Base-by-base conservation (phyloP, 2,797 vertebrate genomes). In the Spondyliosoma cantharus region DNA sequence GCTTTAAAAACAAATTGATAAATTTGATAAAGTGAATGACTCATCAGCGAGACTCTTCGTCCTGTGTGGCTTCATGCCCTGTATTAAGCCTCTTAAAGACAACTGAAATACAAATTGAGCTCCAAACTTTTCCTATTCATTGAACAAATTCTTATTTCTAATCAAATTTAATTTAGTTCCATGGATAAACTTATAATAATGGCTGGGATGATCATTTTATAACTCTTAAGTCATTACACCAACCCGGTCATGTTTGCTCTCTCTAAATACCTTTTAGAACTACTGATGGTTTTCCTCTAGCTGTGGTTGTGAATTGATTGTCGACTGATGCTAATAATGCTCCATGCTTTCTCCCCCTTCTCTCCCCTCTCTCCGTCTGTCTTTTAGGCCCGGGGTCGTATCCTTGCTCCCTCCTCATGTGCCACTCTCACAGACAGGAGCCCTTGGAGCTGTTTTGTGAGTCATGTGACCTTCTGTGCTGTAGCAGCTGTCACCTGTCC, bases 401-500 rank as follows among this genome's bases (percentile, higher is more conserved):
- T 84, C 93, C 93, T 82, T 92, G 91, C 46, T 82, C 93, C 78
- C 88, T 94, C 76, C 94, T 94, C 89, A 93, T 91, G 90, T 96
- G 95, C 93, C 94, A 93, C 72, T 91, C 93, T 84, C 95, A 96
- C 89, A 93, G 94, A 93, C 95, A 95, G 90, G 95, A 96, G 93
- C 93, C 94, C 90, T 94, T 96, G 93, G 95, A 95, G 87, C 93
- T 96, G 87, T 94, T 95, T 91, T 96, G 95, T 84, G 95, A 96
- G 92, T 95, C 95, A 86, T 96, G 95, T 90, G 95, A 96, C 93
- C 94, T 96, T 86, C 92, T 96, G 93, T 94, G 95, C 94, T 96
- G 95, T 78, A 95, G 93, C 94, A 95, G 94, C 94, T 96, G 95
- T 93, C 95, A 96, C 92, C 94, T 96, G 93, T 95, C 95, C 86